Evolutionary conservation across 2,888 invertebrate genomes (phyloP).

Genomic region (Acronicta leporina): DNA sequence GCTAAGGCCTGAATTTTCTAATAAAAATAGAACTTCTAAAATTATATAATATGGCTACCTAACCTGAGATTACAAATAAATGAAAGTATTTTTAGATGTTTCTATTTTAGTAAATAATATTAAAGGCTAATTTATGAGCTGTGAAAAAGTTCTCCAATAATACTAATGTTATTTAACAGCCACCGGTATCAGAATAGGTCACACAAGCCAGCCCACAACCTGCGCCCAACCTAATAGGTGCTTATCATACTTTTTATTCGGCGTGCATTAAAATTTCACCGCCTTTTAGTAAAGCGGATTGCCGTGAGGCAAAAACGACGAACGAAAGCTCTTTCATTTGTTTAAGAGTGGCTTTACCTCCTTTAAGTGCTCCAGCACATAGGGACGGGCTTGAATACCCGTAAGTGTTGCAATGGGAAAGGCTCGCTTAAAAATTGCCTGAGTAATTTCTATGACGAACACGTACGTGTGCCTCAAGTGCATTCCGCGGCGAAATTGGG

Average conservation of each 20-base stretch:
- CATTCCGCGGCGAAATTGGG: constrained; percentile 76
- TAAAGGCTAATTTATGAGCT: too few species aligned
- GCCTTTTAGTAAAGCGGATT: constrained; percentile 83
- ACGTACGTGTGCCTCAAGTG: constrained; percentile 79
- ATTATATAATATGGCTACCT: too few species aligned
- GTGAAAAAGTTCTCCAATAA: neutral
- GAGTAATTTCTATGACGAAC: constrained; percentile 86
- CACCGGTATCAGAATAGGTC: constrained; percentile 1
- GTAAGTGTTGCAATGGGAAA: constrained; percentile 84
- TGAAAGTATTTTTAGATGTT: too few species aligned
- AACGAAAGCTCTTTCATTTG: constrained; percentile 85
- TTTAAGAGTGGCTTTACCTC: constrained; percentile 84
- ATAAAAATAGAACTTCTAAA: too few species aligned
- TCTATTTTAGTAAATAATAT: too few species aligned
- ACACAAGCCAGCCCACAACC: constrained; percentile 18
- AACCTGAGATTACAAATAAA: too few species aligned
- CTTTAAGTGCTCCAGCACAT: constrained; percentile 84
- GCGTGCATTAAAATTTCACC: constrained; percentile 81
- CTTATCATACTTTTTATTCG: constrained; percentile 68
- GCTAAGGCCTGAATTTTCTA: too few species aligned
- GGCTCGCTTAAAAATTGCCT: constrained; percentile 86
- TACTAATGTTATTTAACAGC: neutral
- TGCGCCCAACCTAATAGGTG: constrained; percentile 54
- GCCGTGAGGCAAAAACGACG: constrained; percentile 73
- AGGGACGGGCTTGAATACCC: constrained; percentile 79